Base-by-base conservation (phyloP, 2,797 vertebrate genomes). In the Acanthiza pusilla region DNA sequence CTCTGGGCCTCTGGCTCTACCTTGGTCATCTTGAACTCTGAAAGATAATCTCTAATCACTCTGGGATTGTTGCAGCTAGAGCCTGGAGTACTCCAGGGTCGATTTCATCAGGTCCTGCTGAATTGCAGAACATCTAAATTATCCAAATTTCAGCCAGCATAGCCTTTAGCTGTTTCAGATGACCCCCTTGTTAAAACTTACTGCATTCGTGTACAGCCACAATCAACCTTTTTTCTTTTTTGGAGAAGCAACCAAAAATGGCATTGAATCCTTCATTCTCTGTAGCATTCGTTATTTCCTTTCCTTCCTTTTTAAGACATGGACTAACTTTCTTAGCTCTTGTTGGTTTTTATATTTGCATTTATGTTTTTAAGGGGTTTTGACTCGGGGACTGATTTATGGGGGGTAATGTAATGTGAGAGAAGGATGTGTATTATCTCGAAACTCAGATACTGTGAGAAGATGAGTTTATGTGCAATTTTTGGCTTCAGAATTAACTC, bases 81-180 rank as follows among this genome's bases (percentile, higher is more conserved):
- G 85, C 88, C 81, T 61, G 10, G 79, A 91, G 88, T 89, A 93
- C 86, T 90, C 89, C 72, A 92, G 94, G 77, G 85, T 70, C 38
- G 68, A 94, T 91, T 94, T 95, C 94, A 95, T 95, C 93, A 95
- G 85, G 88, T 83, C 83, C 77, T 88, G 93, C 88, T 89, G 90
- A 95, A 94, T 26, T 94, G 77, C 84, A 92, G 90, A 95, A 95
- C 84, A 89, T 95, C 60, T 90, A 78, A 90, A 93, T 96, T 95
- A 93, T 51, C 72, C 83, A 67, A 4, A 67, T 85, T 91, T 77
- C 77, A 95, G 92, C 88, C 94, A 96, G 78, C 72, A 19, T 6
- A 85, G 67, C 34, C 86, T 89, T 93, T 34, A 67, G 80, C 81
- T 87, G 11, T 83, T 96, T 94, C 40, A 92, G 94, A 96, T 83